Conservation (phyloP, 1,140 invertebrate genomes). For the Drosophila albomicans region DNA sequence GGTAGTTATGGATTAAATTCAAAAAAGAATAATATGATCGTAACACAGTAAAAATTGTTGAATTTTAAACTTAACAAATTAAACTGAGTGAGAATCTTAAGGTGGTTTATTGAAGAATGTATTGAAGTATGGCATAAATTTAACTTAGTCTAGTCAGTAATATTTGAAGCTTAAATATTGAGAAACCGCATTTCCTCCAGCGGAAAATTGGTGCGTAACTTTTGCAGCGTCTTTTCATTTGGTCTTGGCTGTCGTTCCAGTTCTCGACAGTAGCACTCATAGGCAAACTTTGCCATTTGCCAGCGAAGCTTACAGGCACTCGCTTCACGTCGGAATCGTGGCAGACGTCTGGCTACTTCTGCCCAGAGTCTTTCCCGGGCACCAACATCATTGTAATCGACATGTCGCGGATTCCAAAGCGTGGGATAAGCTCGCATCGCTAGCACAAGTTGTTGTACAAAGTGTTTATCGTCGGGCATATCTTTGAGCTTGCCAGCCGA, state of each 20-base stretch:
- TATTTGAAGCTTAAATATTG: conserved; percentile 45
- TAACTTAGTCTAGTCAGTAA: conserved; percentile 25
- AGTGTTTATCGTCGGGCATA: conserved; percentile 78
- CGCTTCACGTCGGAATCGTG: conserved; percentile 70
- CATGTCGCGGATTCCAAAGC: conserved; percentile 70
- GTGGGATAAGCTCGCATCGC: conserved; percentile 68
- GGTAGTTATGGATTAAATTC: neutral
- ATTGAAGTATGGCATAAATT: conserved; percentile 21
- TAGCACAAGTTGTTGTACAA: conserved; percentile 64
- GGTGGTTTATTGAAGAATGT: conserved; percentile 36
- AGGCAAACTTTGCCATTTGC: conserved; percentile 79
- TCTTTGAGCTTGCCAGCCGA: conserved; percentile 62
- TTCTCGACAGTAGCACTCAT: conserved; percentile 72
- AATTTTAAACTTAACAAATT: neutral
- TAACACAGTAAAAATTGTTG: neutral
- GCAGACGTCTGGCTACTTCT: conserved; percentile 63
- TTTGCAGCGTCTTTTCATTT: conserved; percentile 67
- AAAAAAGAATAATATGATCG: neutral
- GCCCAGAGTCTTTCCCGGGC: conserved; percentile 70
- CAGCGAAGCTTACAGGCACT: conserved; percentile 70
- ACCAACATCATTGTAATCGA: conserved; percentile 68
- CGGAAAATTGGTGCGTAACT: conserved; percentile 68
- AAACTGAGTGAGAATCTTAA: conserved; percentile 12
- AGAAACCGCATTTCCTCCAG: conserved; percentile 77
- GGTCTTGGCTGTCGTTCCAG: conserved; percentile 53